Percentiles rank a stretch among this genome's conserved stretches.
These are phyloP conservation scores for Octodonta nipae DNA, from an alignment of 2,888 invertebrate genomes.

Conservation along the genomic window DNA sequence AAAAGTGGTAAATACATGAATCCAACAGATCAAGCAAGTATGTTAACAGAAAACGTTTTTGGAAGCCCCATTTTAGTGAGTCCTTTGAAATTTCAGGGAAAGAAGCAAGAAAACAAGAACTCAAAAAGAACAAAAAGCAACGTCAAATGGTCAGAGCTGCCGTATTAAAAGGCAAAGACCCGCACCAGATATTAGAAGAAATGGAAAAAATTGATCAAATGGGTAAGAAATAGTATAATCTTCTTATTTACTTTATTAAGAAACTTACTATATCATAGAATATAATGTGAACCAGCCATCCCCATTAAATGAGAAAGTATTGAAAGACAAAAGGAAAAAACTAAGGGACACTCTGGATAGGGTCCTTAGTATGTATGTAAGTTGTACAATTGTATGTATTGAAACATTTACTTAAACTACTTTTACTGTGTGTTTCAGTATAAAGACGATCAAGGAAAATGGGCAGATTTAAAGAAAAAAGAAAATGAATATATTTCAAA, in stretches of 20 bases:
- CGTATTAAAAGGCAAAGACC: constrained; percentile 95
- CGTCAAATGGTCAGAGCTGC: constrained; percentile 90
- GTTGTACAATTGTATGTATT: constrained; percentile 36
- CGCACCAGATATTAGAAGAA: constrained; percentile 84
- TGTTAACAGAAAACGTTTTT: constrained; percentile 36
- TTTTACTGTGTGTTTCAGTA: constrained; percentile 45
- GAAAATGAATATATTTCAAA: constrained; percentile 88
- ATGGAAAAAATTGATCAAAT: constrained; percentile 97
- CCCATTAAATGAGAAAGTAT: constrained; percentile 87
- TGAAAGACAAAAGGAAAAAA: constrained; percentile 92
- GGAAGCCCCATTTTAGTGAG: neutral
- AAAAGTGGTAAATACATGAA: constrained; percentile 99
- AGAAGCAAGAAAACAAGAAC: constrained; percentile 90
- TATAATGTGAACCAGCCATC: constrained; percentile 90
- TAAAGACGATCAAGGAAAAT: constrained; percentile 91
- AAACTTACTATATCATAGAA: too few species aligned
- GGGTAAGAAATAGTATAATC: constrained; percentile 50
- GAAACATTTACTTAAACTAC: neutral
- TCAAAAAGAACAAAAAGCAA: constrained; percentile 97
- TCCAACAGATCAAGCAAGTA: constrained; percentile 96
- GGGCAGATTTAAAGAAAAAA: constrained; percentile 77
- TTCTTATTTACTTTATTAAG: too few species aligned
- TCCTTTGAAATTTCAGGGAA: constrained; percentile 57
- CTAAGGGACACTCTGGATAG: constrained; percentile 87
- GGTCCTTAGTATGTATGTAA: constrained; percentile 89